Evolutionary conservation across 2,888 invertebrate species (phyloP), one percentile per base, ranked within the genome.

Genomic region (Napeogenes sylphis): DNA sequence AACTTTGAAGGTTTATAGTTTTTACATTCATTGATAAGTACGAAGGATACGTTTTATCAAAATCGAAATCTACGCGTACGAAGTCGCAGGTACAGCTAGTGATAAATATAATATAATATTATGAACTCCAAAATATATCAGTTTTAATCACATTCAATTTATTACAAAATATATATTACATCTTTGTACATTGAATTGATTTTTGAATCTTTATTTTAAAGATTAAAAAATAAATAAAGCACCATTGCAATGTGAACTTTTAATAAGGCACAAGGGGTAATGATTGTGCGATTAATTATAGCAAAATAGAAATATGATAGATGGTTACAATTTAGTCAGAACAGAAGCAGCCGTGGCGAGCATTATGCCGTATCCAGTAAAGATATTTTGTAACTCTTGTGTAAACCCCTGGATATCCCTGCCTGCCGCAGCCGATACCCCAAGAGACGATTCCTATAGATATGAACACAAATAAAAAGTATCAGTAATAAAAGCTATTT

Each of bases 391-490:
- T 95, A 47, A 97, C 93, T 72, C 96, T 91, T 0, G 96, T 96
- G 77, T 97, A 97, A 3, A 97, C 96, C 0, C 97, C 97, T 0
- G 96, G 96, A 79, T 95, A 96, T 6, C 96, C 95, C 0, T 93
- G 93, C 55, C 96, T 92, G 0, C 95, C 96, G 75, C 97, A 97
- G 13, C 97, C 97, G 68, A 96, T 96, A 6, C 97, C 97, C 97
- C 97, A 97, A 0, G 96, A 96, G 0, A 97, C 96, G 32, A 97
- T 92, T 14, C 95, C 94, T 94, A 55, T 53, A 62, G 6, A 35
- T 35, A 35, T 21, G 21, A 21, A 21, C 21, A 21, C 8, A 38
- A 59, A 32, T 10, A 42, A 56, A 42, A 38, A 14, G 12, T 6
- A 14, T 45, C 51, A 51, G 38, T 60, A 47, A 45, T 35, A 46